Base-by-base conservation (phyloP, 2,113 vertebrate genomes). In the Psilopsiagon aurifrons region DNA sequence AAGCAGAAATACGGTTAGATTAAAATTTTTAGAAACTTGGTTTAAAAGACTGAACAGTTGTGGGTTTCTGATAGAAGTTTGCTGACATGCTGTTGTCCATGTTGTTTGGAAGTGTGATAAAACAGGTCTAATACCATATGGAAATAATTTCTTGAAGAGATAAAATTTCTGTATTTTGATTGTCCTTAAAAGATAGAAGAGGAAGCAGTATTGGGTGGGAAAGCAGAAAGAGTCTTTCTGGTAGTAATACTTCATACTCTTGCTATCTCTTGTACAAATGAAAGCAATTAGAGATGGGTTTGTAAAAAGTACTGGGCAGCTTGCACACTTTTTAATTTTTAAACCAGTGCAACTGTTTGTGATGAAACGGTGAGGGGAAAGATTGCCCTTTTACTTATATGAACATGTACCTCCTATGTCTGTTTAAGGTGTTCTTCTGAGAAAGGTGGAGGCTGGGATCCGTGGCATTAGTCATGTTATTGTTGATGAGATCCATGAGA, bases 381-480 rank as follows among this genome's bases (percentile, higher is more conserved):
- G 23, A 8, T n/a, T 27, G 77, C 52, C 44, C 49, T 79, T 76
- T 46, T 64, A 31, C 28, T 71, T 78, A 4, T 6, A 2, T n/a
- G 35, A 75, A 55, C 37, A 10, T 84, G 70, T 59, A 64, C 33
- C 29, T 84, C 0, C 44, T 85, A 1, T 83, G 19, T 86, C 81
- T 92, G 46, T 92, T 91, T 41, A 62, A 99, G 99, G 99, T 37
- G 99, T 99, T 74, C 97, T 99, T 31, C 97, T 99, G 88, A 98
- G 99, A 88, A 99, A 99, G 96, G 97, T 99, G 49, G 99, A 99
- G 95, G 98, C 99, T 43, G 99, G 99, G 41, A 99, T 99, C 96
- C 95, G 99, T 69, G 99, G 99, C 64, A 99, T 99, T 94, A 99
- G 99, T 79, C 99, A 99, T 27, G 99, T 99, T 28, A 99, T 99